Percentiles rank a stretch among this genome's conserved stretches.
phyloP scores from a whole-genome alignment of 2,888 invertebrate genomes.

The Rapana venosa region DNA sequence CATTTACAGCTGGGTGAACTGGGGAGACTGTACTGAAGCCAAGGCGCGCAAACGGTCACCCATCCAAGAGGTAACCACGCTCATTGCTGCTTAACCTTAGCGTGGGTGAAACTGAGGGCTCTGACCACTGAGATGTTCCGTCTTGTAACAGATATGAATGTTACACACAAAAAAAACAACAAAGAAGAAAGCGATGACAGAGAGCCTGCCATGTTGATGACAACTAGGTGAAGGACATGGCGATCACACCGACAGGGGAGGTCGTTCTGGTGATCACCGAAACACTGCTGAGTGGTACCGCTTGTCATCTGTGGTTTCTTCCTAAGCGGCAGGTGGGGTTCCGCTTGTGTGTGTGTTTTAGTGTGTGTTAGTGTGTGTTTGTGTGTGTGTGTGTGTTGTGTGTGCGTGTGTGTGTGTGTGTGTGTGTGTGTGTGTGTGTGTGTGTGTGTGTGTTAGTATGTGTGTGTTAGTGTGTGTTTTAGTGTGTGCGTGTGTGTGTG shows the following conservation, averaged over 20 bases:
- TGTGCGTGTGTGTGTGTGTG: not conserved
- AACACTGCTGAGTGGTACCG: conserved; percentile 60
- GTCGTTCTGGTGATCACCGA: conserved; percentile 70
- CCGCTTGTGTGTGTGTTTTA: not conserved
- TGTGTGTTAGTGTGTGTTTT: not conserved
- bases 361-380: not conserved
- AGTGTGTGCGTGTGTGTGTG: conserved; percentile 5
- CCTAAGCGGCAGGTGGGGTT: conserved; percentile 55
- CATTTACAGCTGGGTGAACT: too few species aligned
- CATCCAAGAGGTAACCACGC: too few species aligned
- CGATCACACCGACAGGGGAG: conserved; percentile 69
- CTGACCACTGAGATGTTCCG: too few species aligned
- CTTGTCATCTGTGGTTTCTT: conserved; percentile 74
- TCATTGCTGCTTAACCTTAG: too few species aligned
- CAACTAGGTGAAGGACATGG: conserved; percentile 62
- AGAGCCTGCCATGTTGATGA: too few species aligned
- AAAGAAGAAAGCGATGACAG: not conserved
- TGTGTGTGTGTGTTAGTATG: not conserved
- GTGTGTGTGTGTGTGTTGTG: not conserved
- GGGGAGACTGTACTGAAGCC: too few species aligned
- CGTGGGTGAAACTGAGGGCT: too few species aligned
- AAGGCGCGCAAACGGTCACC: too few species aligned
- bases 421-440: not conserved
- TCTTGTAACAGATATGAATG: too few species aligned
- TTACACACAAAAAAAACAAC: too few species aligned